A percentile compares a stretch with the other conserved stretches of the same genome.
These are phyloP conservation scores for Zaprionus nigranus DNA, from an alignment of 1,140 invertebrate genomes.

Conservation along the genomic window DNA sequence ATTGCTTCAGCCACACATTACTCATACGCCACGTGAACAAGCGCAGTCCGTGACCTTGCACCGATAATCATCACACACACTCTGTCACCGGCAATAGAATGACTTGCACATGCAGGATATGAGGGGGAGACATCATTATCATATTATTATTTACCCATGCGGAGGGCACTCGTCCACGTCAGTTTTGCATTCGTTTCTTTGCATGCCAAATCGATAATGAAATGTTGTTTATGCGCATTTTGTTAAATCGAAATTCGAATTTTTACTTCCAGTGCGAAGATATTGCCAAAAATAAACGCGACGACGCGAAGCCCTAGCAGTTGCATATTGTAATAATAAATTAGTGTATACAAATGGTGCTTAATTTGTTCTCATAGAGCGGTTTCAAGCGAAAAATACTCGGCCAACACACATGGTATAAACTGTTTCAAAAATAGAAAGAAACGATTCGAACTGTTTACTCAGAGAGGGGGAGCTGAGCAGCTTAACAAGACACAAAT, in stretches of 20 bases:
- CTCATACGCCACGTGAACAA: constrained; percentile 54
- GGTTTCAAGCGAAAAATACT: neutral
- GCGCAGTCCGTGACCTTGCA: constrained; percentile 48
- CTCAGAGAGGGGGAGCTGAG: neutral
- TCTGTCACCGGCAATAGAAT: neutral
- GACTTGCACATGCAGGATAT: neutral
- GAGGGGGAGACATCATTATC: constrained; percentile 25
- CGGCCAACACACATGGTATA: neutral
- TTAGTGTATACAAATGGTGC: neutral
- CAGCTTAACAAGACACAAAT: neutral
- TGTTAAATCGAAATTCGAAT: constrained; percentile 24
- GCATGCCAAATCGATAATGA: constrained; percentile 35
- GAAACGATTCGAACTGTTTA: neutral
- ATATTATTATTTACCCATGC: constrained; percentile 37
- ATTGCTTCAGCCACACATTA: constrained; percentile 44
- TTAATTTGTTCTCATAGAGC: constrained; percentile 12
- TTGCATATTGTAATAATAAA: constrained; percentile 13
- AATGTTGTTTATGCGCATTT: constrained; percentile 42
- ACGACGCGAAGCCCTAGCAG: constrained; percentile 33
- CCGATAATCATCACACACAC: constrained; percentile 13
- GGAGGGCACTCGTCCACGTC: constrained; percentile 6
- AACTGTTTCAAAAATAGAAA: neutral
- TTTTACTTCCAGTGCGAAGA: neutral
- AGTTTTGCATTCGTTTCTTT: neutral
- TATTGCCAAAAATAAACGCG: constrained; percentile 13